Evolutionary conservation across 2,113 vertebrate species (phyloP).

Genomic region (Camelus bactrianus): DNA sequence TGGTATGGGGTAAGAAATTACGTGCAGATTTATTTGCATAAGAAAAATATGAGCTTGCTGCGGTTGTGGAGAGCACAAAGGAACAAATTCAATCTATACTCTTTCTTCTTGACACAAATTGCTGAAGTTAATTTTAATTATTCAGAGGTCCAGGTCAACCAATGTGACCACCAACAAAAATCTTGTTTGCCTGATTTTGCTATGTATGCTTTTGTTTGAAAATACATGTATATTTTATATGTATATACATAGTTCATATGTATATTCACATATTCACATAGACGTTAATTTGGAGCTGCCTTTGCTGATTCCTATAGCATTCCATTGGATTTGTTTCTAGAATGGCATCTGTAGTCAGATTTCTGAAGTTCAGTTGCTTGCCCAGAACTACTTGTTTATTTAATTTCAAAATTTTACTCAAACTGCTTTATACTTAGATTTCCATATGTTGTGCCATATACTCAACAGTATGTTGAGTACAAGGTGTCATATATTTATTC

Average conservation of each 20-base stretch:
- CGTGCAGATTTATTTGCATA: background rate
- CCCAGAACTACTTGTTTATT: slow-evolving; percentile 82
- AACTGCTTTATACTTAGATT: slow-evolving; percentile 81
- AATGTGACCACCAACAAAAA: background rate
- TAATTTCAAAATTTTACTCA: slow-evolving; percentile 79
- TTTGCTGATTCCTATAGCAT: slow-evolving; percentile 29
- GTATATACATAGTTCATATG: background rate
- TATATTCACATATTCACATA: background rate
- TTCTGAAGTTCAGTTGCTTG: slow-evolving; percentile 78
- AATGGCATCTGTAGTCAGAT: slow-evolving; percentile 80
- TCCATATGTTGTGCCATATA: slow-evolving; percentile 81
- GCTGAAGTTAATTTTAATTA: background rate
- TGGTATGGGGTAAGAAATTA: background rate
- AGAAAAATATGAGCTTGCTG: background rate
- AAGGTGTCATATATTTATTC: slow-evolving; percentile 81
- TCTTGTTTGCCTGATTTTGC: background rate
- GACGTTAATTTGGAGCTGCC: background rate
- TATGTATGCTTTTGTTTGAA: background rate
- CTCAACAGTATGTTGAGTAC: slow-evolving; percentile 75
- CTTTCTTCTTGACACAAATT: background rate
- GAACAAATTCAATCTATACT: background rate
- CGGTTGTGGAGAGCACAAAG: background rate
- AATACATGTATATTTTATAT: background rate
- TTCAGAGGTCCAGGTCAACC: background rate
- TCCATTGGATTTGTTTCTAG: slow-evolving; percentile 62